phyloP scores from a whole-genome alignment of 2,797 vertebrate species.

The Myripristis murdjan region DNA sequence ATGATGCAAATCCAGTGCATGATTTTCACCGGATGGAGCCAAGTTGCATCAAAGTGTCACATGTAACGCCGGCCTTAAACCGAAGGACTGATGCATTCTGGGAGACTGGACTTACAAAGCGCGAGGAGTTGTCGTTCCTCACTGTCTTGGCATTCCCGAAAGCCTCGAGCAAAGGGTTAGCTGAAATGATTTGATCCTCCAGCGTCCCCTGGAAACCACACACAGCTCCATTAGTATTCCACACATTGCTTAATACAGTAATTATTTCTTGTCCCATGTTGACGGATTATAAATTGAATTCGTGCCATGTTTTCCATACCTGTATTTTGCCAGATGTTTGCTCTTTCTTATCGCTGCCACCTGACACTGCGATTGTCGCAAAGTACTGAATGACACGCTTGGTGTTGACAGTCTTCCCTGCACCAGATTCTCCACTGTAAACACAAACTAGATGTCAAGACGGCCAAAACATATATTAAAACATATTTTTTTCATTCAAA shows the following conservation, averaged over 20 bases:
- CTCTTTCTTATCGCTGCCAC: conserved; percentile 76
- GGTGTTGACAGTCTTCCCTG: conserved; percentile 86
- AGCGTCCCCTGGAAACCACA: conserved; percentile 73
- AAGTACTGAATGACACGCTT: conserved; percentile 86
- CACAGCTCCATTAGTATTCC: not conserved
- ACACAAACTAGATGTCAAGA: not conserved
- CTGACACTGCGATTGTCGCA: conserved; percentile 78
- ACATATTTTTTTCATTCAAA: no score
- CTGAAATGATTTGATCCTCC: conserved; percentile 81
- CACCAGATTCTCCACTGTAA: conserved; percentile 83
- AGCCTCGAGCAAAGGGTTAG: conserved; percentile 77
- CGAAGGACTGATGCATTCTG: not conserved
- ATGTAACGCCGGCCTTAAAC: not conserved
- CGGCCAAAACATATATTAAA: no score
- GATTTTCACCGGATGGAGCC: no score
- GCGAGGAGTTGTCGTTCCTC: conserved; percentile 77
- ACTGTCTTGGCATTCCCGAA: conserved; percentile 84
- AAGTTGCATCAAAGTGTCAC: no score
- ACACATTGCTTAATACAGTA: not conserved
- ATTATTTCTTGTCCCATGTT: not conserved
- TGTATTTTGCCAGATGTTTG: conserved; percentile 67
- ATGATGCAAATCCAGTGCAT: no score
- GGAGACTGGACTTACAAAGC: conserved; percentile 67
- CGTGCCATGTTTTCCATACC: conserved; percentile 33
- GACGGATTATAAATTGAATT: conserved; percentile 4